These are phyloP conservation scores for Saturnia pavonia DNA, from an alignment of 2,888 invertebrate genomes.

Conservation along the genomic window DNA sequence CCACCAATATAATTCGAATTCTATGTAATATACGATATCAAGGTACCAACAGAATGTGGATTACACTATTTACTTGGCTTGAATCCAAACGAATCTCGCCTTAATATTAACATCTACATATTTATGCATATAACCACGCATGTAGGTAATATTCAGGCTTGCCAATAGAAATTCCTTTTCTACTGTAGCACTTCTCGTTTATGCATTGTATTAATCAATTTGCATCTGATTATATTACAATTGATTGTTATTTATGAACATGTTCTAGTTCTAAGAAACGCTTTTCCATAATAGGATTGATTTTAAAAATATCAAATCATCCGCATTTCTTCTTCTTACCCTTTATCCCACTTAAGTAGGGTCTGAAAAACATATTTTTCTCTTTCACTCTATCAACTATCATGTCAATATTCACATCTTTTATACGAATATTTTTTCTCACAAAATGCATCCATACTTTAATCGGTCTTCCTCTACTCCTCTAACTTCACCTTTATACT, in stretches of 20 bases:
- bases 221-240: neutral
- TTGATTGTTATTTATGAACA: neutral
- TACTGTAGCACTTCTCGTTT: slow-evolving; percentile 3
- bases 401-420: too few species aligned
- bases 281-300: neutral
- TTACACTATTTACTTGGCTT: slow-evolving; percentile 40
- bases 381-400: too few species aligned
- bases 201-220: neutral
- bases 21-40: slow-evolving; percentile 16
- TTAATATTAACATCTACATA: slow-evolving; percentile 33
- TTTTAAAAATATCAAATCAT: too few species aligned
- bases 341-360: too few species aligned
- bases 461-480: too few species aligned
- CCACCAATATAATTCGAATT: neutral
- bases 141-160: slow-evolving; percentile 27
- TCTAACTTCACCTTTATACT: too few species aligned
- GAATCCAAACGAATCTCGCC: slow-evolving; percentile 42
- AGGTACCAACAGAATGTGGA: slow-evolving; percentile 20
- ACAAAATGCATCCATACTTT: too few species aligned
- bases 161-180: slow-evolving; percentile 22
- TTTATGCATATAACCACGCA: slow-evolving; percentile 37
- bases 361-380: too few species aligned
- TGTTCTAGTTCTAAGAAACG: neutral
- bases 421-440: too few species aligned
- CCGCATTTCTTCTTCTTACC: too few species aligned